Base-by-base conservation (phyloP, 2,113 vertebrate species). In the Chroicocephalus ridibundus region DNA sequence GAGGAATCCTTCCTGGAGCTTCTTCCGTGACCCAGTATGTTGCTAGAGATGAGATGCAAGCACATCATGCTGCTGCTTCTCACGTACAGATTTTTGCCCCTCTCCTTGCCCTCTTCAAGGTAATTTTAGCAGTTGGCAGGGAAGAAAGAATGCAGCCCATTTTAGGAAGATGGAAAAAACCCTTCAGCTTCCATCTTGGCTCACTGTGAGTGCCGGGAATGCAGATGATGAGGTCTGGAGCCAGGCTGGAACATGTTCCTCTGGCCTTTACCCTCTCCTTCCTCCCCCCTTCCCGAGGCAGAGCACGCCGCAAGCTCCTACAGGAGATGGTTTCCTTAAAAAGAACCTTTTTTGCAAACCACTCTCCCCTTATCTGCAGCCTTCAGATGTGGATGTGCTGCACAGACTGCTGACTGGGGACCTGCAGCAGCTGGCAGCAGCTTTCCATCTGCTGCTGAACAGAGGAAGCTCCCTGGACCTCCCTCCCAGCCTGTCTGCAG, bases 281-380 rank as follows among this genome's bases (percentile, higher is more conserved):
- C 47, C 81, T 68, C 61, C 84, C 70, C 12, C 5, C 34, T 78
- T 71, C 65, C 62, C 0, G 3, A 58, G 40, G 49, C 68, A 66
- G 74, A 87, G 76, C 66, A 64, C 1, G 8, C 6, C 0, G 6
- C 57, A 66, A 71, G 52, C 77, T 85, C 74, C 85, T 94, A 15
- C 62, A 84, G 76, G 87, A 92, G 87, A 75, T 65, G 57, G 36
- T 51, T 54, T 71, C 85, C 94, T 82, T 95, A 91, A 94, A 96
- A 93, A 51, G 60, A 82, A 64, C 68, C 54, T 88, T 96, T 97
- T 97, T 97, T 94, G 1, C 55, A 51, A 88, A 95, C 71, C 92
- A 70, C 93, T 94, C 34, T 49, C 15, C 60, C 79, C 82, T 96
- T 97, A 96, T 96, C 96, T 92, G 38, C 90, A 91, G 82, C 80